Evolutionary conservation across 2,113 vertebrate species (phyloP), one percentile per base, ranked within the genome.

Genomic region (Mus spicilegus): DNA sequence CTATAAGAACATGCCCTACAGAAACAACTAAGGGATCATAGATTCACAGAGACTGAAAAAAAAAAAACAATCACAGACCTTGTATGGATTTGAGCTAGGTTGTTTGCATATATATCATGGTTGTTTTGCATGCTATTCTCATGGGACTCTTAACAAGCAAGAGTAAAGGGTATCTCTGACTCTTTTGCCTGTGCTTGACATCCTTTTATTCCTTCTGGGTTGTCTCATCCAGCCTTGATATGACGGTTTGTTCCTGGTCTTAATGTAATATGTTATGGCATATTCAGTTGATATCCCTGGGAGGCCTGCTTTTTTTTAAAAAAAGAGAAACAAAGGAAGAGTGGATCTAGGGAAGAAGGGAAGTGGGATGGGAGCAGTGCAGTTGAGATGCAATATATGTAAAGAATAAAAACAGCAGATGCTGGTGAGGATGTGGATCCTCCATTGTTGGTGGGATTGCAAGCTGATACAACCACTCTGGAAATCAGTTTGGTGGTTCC

Each of bases 371-470:
- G 72, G 20, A 73, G n/a, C n/a, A 73, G n/a, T 36, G 36, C 72
- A 24, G 20, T 73, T 39, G n/a, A 9, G 9, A 39, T 39, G 72
- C 20, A 73, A 24, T 73, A 20, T 73, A 39, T 24, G 1, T 42
- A 94, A 87, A 91, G 65, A 76, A 61, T 22, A 86, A 78, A 7
- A 90, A 87, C 95, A 49, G 49, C 49, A 49, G 49, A 49, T 49
- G 49, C 49, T 49, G 49, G 49, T 49, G 49, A 49, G 49, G 49
- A 49, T 49, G 49, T 49, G 49, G 49, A 49, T 49, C 49, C 49
- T 49, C 49, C 49, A 49, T 49, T 49, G 5, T 49, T 49, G 49
- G 49, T 49, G 49, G 49, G 49, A 49, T 49, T 49, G 49, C 49
- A 49, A 7, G 49, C 49, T 49, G 49, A 7, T 49, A 49, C 49